Conservation (phyloP, 2,888 invertebrate genomes). For the Cheilosia scutellata region DNA sequence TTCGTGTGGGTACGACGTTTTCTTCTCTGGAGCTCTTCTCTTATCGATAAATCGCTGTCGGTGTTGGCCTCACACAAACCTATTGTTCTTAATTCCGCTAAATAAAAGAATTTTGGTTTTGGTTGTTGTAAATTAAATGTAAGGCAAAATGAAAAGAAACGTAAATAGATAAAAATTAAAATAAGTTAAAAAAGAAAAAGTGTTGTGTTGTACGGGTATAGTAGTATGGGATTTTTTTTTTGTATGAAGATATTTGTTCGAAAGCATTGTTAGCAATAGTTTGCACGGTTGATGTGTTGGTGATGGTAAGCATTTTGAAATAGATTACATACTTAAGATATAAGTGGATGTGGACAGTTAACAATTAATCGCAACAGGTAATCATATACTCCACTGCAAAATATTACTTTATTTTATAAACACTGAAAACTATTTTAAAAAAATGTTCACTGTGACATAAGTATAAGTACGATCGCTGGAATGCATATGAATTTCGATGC, state of each 20-base stretch:
- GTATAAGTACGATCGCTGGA: too few species aligned
- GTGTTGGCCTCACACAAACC: slow-evolving; percentile 78
- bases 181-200: not conserved
- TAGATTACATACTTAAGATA: not conserved
- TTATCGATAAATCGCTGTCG: slow-evolving; percentile 78
- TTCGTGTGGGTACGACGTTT: slow-evolving; percentile 45
- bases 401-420: not conserved
- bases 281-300: slow-evolving; percentile 1
- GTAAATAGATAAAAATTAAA: slow-evolving; percentile 66
- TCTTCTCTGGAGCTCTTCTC: slow-evolving; percentile 70
- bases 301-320: slow-evolving; percentile 8
- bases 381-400: slow-evolving; percentile 6
- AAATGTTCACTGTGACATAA: too few species aligned
- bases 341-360: not conserved
- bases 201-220: not conserved
- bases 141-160: slow-evolving; percentile 69
- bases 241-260: not conserved
- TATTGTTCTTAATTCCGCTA: slow-evolving; percentile 81
- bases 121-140: slow-evolving; percentile 73
- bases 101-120: slow-evolving; percentile 71
- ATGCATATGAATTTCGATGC: too few species aligned
- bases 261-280: slow-evolving; percentile 24
- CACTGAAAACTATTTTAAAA: not conserved
- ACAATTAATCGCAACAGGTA: not conserved
- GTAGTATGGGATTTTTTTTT: not conserved